These are phyloP conservation scores for Euphonia xanthogaster DNA, from an alignment of 2,797 vertebrate genomes.

Conservation along the genomic window DNA sequence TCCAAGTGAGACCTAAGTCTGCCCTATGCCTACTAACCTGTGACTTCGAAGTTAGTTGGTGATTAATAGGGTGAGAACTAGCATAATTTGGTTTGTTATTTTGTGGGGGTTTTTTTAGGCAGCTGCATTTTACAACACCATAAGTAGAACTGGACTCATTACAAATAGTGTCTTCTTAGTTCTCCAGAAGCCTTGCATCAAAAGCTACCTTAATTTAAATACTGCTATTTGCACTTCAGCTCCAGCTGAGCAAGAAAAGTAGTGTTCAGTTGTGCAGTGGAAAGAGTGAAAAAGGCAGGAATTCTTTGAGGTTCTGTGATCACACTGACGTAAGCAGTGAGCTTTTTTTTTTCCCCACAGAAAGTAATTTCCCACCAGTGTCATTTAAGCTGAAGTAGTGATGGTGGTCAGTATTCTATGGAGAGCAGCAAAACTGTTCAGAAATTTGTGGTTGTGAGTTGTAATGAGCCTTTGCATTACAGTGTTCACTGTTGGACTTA, in stretches of 20 bases:
- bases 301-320: not conserved
- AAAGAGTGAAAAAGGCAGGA: not conserved
- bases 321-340: not conserved
- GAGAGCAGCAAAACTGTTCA: not conserved
- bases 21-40: accelerated
- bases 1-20: not conserved
- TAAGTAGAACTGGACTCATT: not conserved
- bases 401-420: not conserved
- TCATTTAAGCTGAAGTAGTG: not conserved
- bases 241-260: not conserved
- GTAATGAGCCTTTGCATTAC: not conserved
- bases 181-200: not conserved
- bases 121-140: not conserved
- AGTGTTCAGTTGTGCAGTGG: not conserved
- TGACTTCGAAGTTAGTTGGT: not conserved
- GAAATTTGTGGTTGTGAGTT: not conserved
- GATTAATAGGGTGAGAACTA: not conserved
- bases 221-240: not conserved
- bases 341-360: not conserved
- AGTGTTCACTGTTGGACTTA: not conserved
- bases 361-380: not conserved
- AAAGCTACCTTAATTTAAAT: not conserved
- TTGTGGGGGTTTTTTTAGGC: not conserved
- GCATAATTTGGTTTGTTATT: not conserved
- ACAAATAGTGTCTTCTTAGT: not conserved